phyloP scores from a whole-genome alignment of 2,797 vertebrate genomes.

The Paguma larvata region DNA sequence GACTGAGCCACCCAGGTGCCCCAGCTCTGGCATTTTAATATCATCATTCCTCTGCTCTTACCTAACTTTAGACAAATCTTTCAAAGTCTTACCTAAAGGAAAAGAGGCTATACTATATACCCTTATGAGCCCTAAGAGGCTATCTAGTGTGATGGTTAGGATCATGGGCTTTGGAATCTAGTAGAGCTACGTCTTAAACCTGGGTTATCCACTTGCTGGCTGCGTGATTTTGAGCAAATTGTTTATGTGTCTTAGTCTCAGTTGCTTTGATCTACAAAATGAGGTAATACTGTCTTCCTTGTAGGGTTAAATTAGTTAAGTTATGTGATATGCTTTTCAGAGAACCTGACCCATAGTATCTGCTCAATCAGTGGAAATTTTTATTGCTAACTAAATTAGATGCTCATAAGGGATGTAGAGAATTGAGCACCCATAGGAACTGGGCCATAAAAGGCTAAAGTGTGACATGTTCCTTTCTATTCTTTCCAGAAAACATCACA shows the following conservation, averaged over 20 bases:
- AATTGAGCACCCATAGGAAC: not conserved
- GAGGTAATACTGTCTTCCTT: not conserved
- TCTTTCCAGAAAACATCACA: conserved; percentile 2
- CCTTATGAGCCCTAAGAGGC: not conserved
- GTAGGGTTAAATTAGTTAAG: not conserved
- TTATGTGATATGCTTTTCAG: not conserved
- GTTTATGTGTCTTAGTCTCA: not conserved
- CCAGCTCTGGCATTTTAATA: not conserved
- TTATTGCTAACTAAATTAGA: conserved; percentile 3
- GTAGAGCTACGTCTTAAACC: not conserved
- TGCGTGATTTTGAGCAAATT: conserved; percentile 23
- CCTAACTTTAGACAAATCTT: not conserved
- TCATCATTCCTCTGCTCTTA: not conserved
- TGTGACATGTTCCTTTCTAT: not conserved
- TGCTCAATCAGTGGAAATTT: not conserved
- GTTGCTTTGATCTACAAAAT: conserved; percentile 23
- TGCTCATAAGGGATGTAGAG: not conserved
- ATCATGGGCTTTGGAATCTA: not conserved
- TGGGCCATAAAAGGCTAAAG: not conserved
- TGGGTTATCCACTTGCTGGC: not conserved
- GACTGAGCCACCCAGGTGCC: too few relatives aligned
- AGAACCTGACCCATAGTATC: not conserved
- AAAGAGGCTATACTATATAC: not conserved
- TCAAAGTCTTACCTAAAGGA: not conserved
- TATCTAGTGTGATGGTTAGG: not conserved